Base-by-base conservation (phyloP, 2,888 invertebrate genomes). In the Cataglyphis albicans region DNA sequence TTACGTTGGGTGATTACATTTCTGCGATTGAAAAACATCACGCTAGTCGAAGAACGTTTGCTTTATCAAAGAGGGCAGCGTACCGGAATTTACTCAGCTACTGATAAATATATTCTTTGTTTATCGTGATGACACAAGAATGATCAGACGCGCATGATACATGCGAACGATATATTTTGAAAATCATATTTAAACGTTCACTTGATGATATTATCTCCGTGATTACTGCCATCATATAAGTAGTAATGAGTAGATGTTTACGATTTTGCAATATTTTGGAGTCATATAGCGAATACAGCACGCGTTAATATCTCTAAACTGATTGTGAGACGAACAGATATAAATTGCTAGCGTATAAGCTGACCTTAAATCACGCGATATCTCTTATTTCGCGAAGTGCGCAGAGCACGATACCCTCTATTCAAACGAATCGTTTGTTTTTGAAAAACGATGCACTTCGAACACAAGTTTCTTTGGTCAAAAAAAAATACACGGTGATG, bases 71-170 rank as follows among this genome's bases (percentile, higher is more conserved):
- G 32, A 59, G 72, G 32, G 12, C 72, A 59, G 70, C 18, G 32
- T 12, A 32, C 57, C 38, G n/a, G 65, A 75, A 52, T 75, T 32
- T n/a, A 57, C 57, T 32, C 21, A 21, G 7, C 10, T 72, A 35
- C 44, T 44, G 78, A 80, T 72, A 80, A 80, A 76, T 25, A 25
- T 6, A 25, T 10, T 0, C n/a, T 9, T 32, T 59, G 44, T 80
- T 72, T 80, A 80, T 80, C 72, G 32, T 12, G 72, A 70, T 72
- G 72, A 59, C 44, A 29, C 15, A 41, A 44, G n/a, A 57, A 35
- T 15, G 32, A n/a, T n/a, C 12, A 25, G 18, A n/a, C 44, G 18
- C 18, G n/a, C 15, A 3, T 12, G 5, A 29, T n/a, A 18, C 15
- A 5, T 55, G 38, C 52, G 0, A 3, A n/a, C 52, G 2, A 57